Base-by-base conservation (phyloP, 2,113 vertebrate genomes). In the Motacilla tschutschensis region DNA sequence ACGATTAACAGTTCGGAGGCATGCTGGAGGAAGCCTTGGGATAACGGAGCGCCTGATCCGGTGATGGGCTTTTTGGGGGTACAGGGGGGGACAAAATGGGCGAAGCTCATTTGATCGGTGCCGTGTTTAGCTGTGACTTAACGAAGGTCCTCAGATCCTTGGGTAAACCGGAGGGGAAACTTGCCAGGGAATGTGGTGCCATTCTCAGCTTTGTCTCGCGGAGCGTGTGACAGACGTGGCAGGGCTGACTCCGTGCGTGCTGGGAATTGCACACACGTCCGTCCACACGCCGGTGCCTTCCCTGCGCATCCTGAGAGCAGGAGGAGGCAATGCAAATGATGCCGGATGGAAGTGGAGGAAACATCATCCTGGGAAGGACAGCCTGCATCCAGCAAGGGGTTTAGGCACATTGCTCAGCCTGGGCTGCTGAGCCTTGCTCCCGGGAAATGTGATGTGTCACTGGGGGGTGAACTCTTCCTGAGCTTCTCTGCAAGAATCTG, bases 161-260 rank as follows among this genome's bases (percentile, higher is more conserved):
- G 81, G 50, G 24, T 54, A 38, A 53, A 44, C 3, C 3, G 8
- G 58, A 44, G 78, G 62, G 58, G 51, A 35, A 70, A 51, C 54
- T 86, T 83, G 74, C 81, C 66, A 8, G 81, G 5, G 74, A 67
- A 69, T 4, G 6, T 9, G 79, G 58, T 62, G 83, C 57, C 63
- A 0, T 79, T 88, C 87, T 84, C 91, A 93, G 91, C 91, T 86
- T 89, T 53, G 94, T 91, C 92, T 95, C 7, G 4, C 92, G 43
- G 66, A 78, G 65, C 81, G 14, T 82, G 79, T 71, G 85, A 71
- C 72, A 88, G 85, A 88, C 85, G 46, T 72, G 91, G 64, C 71
- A 81, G 91, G 48, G 54, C 66, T 1, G 41, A 81, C 71, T 58
- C 69, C 7, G 28, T 0, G 47, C 4, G 57, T 13, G 90, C 26